These are phyloP conservation scores for Pygoscelis antarcticus DNA, from an alignment of 2,113 vertebrate species.

Conservation along the genomic window DNA sequence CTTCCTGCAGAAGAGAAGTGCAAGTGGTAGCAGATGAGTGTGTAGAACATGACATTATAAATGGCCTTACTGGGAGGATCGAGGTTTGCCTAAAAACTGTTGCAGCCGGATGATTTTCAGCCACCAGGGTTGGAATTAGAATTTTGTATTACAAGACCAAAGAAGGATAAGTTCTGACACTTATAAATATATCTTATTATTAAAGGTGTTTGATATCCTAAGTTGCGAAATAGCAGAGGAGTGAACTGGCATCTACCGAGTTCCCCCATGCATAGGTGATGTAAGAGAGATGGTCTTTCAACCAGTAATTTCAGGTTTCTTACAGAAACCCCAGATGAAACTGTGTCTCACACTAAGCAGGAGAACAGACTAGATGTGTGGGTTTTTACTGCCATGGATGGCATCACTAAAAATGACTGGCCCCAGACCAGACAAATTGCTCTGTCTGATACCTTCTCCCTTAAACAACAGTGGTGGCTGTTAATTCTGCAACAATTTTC, in stretches of 20 bases:
- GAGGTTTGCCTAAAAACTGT: neutral
- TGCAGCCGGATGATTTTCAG: neutral
- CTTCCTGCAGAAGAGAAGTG: neutral
- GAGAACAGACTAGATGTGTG: too few species aligned
- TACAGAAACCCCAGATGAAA: neutral
- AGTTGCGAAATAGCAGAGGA: neutral
- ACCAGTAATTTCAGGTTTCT: neutral
- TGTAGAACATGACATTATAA: neutral
- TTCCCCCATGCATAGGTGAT: too few species aligned
- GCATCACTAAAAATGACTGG: too few species aligned
- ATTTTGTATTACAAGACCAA: neutral
- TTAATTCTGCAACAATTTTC: neutral
- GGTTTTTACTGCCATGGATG: too few species aligned
- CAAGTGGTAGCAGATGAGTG: rapidly evolving
- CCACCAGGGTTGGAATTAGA: neutral
- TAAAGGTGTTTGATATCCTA: neutral
- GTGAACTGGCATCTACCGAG: neutral
- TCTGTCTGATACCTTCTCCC: neutral
- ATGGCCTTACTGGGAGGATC: neutral
- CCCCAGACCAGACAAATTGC: neutral
- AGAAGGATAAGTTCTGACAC: neutral
- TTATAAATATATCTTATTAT: neutral
- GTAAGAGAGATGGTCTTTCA: neutral
- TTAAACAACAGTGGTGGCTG: neutral
- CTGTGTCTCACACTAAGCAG: neutral